These are phyloP conservation scores for Synanthedon vespiformis DNA, from an alignment of 2,888 invertebrate species.

Conservation along the genomic window DNA sequence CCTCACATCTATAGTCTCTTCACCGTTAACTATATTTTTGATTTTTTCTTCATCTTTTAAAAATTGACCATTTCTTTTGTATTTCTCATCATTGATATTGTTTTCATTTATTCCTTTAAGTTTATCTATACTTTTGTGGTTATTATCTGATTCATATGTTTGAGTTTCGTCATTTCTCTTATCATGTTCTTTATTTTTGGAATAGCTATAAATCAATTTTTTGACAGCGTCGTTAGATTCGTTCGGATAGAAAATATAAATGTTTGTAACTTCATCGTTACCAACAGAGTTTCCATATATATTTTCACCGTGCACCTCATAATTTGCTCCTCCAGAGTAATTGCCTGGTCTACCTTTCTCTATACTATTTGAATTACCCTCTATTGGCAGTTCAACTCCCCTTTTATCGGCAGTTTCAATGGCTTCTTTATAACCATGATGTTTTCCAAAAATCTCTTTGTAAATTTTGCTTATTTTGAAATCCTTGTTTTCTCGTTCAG, in stretches of 20 bases:
- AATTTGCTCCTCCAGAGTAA: conserved; percentile 5
- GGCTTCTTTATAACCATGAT: too few relatives aligned
- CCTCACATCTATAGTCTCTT: too few relatives aligned
- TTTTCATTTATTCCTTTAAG: neutral
- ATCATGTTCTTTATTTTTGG: neutral
- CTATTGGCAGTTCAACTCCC: too few relatives aligned
- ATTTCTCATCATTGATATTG: neutral
- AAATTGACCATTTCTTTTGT: too few relatives aligned
- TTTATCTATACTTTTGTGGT: neutral
- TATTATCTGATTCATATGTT: neutral
- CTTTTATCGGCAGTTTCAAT: too few relatives aligned
- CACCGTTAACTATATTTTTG: too few relatives aligned
- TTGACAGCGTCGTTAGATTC: conserved; percentile 11
- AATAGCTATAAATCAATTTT: conserved; percentile 5
- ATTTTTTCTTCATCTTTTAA: too few relatives aligned
- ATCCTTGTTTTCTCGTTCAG: neutral
- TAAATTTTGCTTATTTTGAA: neutral
- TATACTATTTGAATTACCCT: neutral
- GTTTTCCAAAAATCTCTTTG: too few relatives aligned
- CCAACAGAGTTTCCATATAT: conserved; percentile 31
- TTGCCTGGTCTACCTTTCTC: neutral
- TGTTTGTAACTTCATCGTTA: conserved; percentile 36
- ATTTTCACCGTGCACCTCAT: conserved; percentile 10
- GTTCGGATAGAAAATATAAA: conserved; percentile 33
- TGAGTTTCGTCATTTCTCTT: neutral